Evolutionary conservation across 2,113 vertebrate genomes (phyloP).

Genomic region (Antigone vipio): DNA sequence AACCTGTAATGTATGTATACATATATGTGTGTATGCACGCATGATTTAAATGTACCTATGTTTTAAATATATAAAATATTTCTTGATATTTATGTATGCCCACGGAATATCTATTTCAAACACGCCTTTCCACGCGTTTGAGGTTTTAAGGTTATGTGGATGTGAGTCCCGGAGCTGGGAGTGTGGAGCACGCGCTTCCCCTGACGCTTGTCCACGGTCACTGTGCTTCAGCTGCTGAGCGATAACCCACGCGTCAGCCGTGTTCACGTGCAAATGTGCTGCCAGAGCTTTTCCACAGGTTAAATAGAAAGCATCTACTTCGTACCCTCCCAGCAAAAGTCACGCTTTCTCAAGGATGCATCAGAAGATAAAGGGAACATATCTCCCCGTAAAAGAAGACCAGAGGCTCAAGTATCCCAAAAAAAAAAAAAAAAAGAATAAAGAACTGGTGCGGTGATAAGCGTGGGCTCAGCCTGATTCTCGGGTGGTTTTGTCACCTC

Average conservation of each 20-base stretch:
- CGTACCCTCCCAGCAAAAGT: background rate
- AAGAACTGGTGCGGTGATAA: background rate
- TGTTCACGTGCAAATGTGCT: background rate
- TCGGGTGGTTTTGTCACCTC: background rate
- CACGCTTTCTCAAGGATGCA: background rate
- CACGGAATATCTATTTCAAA: background rate
- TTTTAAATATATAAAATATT: background rate
- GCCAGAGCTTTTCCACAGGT: background rate
- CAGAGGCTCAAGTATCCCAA: background rate
- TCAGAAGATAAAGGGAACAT: background rate
- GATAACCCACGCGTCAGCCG: background rate
- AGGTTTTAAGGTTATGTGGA: background rate
- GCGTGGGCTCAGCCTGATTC: fast-evolving
- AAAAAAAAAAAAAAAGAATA: background rate
- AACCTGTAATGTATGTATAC: slow-evolving; percentile 5
- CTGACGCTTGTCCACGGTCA: background rate
- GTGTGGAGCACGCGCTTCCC: background rate
- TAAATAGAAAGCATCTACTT: background rate
- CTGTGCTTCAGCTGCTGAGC: background rate
- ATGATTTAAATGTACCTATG: background rate
- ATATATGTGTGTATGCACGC: background rate
- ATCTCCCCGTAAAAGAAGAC: background rate
- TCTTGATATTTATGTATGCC: background rate
- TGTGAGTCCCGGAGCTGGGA: background rate
- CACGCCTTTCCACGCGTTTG: background rate